Percentiles rank a stretch among this genome's conserved stretches.
phyloP scores from a whole-genome alignment of 2,113 vertebrate species.

The Sigmodon hispidus region DNA sequence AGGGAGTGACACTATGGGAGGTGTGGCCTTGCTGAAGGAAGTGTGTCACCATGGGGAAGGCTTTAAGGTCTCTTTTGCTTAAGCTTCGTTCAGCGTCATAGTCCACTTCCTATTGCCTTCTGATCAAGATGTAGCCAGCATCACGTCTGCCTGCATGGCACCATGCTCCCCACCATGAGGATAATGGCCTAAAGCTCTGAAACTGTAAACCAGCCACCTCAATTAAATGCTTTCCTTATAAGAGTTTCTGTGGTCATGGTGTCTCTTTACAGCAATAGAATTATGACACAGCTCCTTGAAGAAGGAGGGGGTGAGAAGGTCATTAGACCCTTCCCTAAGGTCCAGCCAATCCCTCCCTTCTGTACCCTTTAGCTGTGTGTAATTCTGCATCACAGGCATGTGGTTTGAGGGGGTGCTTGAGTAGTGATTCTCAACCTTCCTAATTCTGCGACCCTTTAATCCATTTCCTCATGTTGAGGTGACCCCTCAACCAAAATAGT shows the following conservation, averaged over 20 bases:
- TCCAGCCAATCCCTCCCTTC: not conserved
- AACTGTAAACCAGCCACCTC: not conserved
- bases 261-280: not conserved
- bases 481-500: not conserved
- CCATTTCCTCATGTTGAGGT: not conserved
- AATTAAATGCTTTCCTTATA: not conserved
- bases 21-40: not conserved
- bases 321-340: not conserved
- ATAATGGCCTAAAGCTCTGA: not conserved
- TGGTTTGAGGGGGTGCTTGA: not conserved
- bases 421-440: not conserved
- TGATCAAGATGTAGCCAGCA: not conserved
- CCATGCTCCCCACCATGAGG: not conserved
- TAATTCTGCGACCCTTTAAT: not conserved
- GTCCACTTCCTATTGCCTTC: not conserved
- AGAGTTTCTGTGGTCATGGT: not conserved
- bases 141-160: not conserved
- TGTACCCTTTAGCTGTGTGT: not conserved
- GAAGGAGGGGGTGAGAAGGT: not conserved
- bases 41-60: not conserved
- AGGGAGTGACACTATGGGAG: not conserved
- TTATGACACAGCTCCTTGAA: not conserved
- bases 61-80: too few relatives aligned
- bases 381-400: not conserved
- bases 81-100: too few relatives aligned